A percentile compares a stretch with the other conserved stretches of the same genome.
These are phyloP conservation scores for Guaruba guarouba DNA, from an alignment of 2,113 vertebrate species.

Conservation along the genomic window DNA sequence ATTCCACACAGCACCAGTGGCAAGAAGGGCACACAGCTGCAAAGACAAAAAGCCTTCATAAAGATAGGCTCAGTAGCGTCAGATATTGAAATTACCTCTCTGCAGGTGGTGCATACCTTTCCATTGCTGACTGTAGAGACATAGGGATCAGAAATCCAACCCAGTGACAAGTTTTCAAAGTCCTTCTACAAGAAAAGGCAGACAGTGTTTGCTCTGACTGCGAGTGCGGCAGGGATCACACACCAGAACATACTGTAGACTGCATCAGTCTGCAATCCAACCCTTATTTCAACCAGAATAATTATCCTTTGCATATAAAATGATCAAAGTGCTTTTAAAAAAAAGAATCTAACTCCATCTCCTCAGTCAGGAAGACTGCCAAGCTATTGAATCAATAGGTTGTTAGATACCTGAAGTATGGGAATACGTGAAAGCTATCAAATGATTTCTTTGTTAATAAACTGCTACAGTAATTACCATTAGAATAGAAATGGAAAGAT, in stretches of 20 bases:
- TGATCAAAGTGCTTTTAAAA: not conserved
- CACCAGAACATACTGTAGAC: not conserved
- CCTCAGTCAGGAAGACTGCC: constrained; percentile 22
- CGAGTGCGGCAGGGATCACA: not conserved
- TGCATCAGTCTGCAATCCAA: not conserved
- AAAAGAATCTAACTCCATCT: not conserved
- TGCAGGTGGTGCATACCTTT: not conserved
- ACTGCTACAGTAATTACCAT: constrained; percentile 53
- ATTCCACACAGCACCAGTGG: not conserved
- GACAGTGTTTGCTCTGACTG: not conserved
- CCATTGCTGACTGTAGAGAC: not conserved
- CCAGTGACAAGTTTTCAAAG: not conserved
- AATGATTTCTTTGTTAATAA: constrained; percentile 63
- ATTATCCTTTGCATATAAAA: not conserved
- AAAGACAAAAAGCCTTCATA: not conserved
- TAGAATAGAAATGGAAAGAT: constrained; percentile 50
- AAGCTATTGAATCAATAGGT: constrained; percentile 48
- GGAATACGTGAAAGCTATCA: constrained; percentile 49
- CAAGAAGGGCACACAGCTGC: not conserved
- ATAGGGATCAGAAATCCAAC: not conserved
- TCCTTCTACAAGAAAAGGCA: not conserved
- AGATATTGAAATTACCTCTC: not conserved
- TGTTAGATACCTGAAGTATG: constrained; percentile 53
- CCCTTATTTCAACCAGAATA: constrained; percentile 4
- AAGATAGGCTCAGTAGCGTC: not conserved